phyloP scores from a whole-genome alignment of 1,140 invertebrate genomes.

The Arctopsyche grandis region DNA sequence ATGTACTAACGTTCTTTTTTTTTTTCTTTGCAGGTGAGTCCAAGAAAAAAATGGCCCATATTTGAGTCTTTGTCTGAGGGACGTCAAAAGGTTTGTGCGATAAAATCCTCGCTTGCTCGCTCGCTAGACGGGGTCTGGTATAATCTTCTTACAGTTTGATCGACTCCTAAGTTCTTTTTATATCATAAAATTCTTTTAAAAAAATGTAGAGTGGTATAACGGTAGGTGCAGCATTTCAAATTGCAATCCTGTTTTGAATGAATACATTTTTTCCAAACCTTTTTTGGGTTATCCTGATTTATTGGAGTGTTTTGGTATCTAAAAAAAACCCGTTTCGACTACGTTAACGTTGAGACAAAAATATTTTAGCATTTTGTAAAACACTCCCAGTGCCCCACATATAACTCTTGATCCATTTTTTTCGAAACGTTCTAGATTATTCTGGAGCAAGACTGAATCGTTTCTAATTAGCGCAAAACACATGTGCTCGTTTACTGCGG shows the following conservation, averaged over 20 bases:
- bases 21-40: constrained; percentile 10
- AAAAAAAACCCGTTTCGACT: not conserved
- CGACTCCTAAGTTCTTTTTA: not conserved
- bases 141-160: constrained; percentile 8
- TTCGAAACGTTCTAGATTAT: not conserved
- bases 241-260: constrained; percentile 7
- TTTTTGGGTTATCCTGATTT: not conserved
- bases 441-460: constrained; percentile 6
- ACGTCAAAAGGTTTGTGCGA: not conserved
- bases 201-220: not conserved
- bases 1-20: not conserved
- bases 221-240: not conserved
- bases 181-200: not conserved
- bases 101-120: not conserved
- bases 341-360: not conserved
- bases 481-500: not conserved
- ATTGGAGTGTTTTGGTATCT: constrained; percentile 1
- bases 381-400: not conserved
- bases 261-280: not conserved
- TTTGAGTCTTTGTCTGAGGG: not conserved
- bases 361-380: not conserved
- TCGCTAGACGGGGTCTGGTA: not conserved
- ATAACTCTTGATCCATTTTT: constrained; percentile 1
- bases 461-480: constrained; percentile 24
- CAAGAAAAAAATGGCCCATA: not conserved